Evolutionary conservation across 2,113 vertebrate species (phyloP), one percentile per base, ranked within the genome.

Genomic region (Grammomys dolichurus): DNA sequence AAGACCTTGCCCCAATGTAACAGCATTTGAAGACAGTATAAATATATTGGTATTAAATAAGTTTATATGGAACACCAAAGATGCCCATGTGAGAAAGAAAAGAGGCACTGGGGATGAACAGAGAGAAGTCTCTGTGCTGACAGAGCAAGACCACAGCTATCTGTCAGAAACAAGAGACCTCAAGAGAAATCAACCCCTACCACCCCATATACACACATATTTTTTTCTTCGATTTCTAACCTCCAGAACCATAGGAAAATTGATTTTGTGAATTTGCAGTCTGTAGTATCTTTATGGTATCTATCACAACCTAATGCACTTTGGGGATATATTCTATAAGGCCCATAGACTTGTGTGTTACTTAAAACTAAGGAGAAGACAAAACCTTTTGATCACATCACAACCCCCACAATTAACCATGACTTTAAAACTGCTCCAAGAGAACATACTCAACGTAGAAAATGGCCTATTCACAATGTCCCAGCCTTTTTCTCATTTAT

Each of bases 171-270:
- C 36, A 31, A 84, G 28, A 51, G 13, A 48, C 3, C 56, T 16
- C 56, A 14, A 26, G 60, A 72, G 40, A 84, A 95, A 65, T 4
- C 31, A 80, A 85, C 17, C 3, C 8, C 80, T 51, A 48, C 26
- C 63, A 65, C 65, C 12, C 9, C 26, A 31, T 28, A 13, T 28
- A 67, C 65, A 67, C 11, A 67, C 28, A 67, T 69, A 67, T 69
- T 70, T 26, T 90, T 84, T 7, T 67, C 85, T 88, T 76, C 12
- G 43, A 70, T 33, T 46, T 92, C 51, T 6, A 84, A 10, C 31
- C 92, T 87, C 89, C 31, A 75, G 22, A 91, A 54, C 36, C 48
- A 1, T 43, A 65, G 70, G 51, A 91, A 95, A 94, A 93, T 58
- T 76, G n/a, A 86, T 72, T 78, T 48, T 82, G 4, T 46, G 70